Conservation (phyloP, 2,797 vertebrate genomes). For the Myotis myotis region DNA sequence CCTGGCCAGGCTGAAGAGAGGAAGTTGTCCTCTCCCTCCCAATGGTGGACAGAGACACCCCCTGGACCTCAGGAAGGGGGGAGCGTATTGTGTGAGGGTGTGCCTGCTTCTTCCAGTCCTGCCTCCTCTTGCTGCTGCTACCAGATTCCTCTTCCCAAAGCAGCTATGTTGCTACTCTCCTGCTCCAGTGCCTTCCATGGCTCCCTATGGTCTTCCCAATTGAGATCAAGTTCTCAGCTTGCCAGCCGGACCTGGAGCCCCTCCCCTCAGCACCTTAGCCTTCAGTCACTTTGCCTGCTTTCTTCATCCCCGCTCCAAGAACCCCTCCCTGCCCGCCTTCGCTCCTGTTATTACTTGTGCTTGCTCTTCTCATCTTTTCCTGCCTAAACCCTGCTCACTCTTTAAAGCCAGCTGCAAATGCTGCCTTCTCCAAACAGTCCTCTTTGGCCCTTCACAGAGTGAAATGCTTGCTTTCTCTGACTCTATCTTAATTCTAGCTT, state of each 20-base stretch:
- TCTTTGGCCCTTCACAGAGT: not conserved
- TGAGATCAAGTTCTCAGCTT: not conserved
- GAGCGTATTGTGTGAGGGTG: not conserved
- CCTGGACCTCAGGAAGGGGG: constrained; percentile 26
- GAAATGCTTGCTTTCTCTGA: not conserved
- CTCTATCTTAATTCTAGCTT: not conserved
- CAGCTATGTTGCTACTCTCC: not conserved
- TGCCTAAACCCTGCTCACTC: not conserved
- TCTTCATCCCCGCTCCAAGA: not conserved
- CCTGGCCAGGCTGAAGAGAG: constrained; percentile 45
- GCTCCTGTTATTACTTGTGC: not conserved
- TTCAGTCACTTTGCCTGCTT: not conserved
- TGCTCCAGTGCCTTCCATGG: not conserved
- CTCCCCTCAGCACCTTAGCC: not conserved
- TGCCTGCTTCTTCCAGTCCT: not conserved
- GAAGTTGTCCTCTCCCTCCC: constrained; percentile 43
- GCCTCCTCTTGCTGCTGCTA: not conserved
- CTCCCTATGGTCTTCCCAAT: not conserved
- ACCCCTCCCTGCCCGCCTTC: not conserved
- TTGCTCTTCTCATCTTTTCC: not conserved
- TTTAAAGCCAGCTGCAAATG: not conserved
- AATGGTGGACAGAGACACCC: not conserved
- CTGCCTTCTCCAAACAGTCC: not conserved
- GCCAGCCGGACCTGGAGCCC: not conserved
- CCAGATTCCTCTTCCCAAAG: not conserved